Evolutionary conservation across 37 sponge, comb jelly and placozoan genomes (phyloP), one percentile per base, ranked within the genome.

Genomic region (Spongia lamella): DNA sequence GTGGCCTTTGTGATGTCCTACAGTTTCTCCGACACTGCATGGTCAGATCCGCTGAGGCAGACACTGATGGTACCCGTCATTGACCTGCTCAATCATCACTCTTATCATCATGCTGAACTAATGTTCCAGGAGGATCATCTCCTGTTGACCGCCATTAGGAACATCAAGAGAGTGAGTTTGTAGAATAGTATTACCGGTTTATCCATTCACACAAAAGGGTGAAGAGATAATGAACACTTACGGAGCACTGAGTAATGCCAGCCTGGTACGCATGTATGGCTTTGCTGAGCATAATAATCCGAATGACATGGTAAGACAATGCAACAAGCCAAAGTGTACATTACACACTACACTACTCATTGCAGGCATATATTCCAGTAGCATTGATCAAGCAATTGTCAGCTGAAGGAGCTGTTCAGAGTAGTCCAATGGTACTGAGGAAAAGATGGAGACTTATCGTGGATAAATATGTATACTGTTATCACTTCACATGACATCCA

Each of bases 181-280:
- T n/a, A n/a, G n/a, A n/a, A n/a, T n/a, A n/a, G 6, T 7, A 34
- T 39, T 58, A 27, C 29, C 13, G n/a, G n/a, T n/a, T n/a, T 43
- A 43, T 9, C 47, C 5, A 9, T 43, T 43, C 47, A 43, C 47
- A 43, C 47, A 43, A 9, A 43, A 90, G 90, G 90, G 90, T 39
- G 85, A 84, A 50, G 90, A 90, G 61, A 59, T 90, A 17, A 84
- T 90, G 90, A 90, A 90, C 67, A 90, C 90, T 6, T 90, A 83
- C 22, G 90, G 90, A n/a, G 29, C 39, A 13, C 77, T 83, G 29
- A 63, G 82, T 16, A 84, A 84, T 30, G 75, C 85, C 59, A 64
- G 71, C 38, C 82, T 90, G 9, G 73, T 90, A 6, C 90, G 84
- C 30, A 72, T 36, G 51, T 84, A 90, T 66, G 90, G 90, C n/a